phyloP scores from a whole-genome alignment of 37 sponge, comb jelly and placozoan species.

The Mnemiopsis leidyi region DNA sequence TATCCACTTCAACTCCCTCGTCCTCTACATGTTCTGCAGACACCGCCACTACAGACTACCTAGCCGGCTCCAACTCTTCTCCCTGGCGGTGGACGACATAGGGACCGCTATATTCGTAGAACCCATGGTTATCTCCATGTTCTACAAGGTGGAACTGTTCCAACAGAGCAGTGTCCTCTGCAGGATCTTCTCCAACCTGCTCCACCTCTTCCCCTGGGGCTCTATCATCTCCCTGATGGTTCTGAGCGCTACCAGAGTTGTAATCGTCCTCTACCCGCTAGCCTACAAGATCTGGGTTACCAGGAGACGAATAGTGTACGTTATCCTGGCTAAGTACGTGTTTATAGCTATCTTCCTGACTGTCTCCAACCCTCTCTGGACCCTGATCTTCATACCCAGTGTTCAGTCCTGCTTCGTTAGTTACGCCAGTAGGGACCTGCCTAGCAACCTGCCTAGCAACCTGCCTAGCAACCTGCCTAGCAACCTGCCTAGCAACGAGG shows the following conservation, averaged over 20 bases:
- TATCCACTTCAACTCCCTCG: slow-evolving; percentile 43
- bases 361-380: slow-evolving; percentile 64
- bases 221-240: slow-evolving; percentile 47
- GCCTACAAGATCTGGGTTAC: slow-evolving; percentile 60
- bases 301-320: slow-evolving; percentile 1
- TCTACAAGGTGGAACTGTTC: slow-evolving; percentile 28
- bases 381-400: not conserved
- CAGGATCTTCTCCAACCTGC: slow-evolving; percentile 56
- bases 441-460: no score
- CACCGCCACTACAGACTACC: slow-evolving; percentile 41
- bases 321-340: slow-evolving; percentile 37
- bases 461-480: no score
- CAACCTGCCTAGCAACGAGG: not conserved
- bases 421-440: not conserved
- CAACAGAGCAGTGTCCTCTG: not conserved
- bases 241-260: slow-evolving; percentile 25
- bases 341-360: slow-evolving; percentile 55
- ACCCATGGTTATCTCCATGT: slow-evolving; percentile 39
- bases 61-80: slow-evolving; percentile 41
- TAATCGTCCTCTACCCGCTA: slow-evolving; percentile 49
- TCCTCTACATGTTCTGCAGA: slow-evolving; percentile 43
- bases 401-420: slow-evolving; percentile 53
- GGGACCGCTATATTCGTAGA: slow-evolving; percentile 56
- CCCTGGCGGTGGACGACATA: slow-evolving; percentile 32
- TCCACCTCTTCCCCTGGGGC: slow-evolving; percentile 63